phyloP scores from a whole-genome alignment of 2,888 invertebrate genomes.

The Agrochola litura region DNA sequence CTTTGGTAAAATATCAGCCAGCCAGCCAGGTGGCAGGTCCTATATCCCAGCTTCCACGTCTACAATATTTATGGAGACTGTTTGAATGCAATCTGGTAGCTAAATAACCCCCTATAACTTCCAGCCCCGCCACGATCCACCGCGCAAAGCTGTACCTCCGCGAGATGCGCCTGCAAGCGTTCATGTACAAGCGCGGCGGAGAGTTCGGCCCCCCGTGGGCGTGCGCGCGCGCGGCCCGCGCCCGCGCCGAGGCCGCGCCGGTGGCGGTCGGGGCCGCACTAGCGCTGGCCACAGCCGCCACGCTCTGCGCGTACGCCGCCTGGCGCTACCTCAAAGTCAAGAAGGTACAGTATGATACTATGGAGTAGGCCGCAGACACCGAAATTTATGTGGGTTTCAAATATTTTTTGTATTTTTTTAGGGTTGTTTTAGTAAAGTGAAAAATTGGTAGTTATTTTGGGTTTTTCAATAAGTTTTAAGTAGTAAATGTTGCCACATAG shows the following conservation, averaged over 20 bases:
- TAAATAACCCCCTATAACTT: slow-evolving; percentile 21
- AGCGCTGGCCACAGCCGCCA: slow-evolving; percentile 95
- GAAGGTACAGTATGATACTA: slow-evolving; percentile 67
- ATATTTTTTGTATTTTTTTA: slow-evolving; percentile 17
- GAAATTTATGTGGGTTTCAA: slow-evolving; percentile 10
- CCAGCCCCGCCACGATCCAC: slow-evolving; percentile 83
- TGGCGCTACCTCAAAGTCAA: slow-evolving; percentile 82
- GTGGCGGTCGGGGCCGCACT: slow-evolving; percentile 93
- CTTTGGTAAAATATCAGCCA: too few relatives aligned
- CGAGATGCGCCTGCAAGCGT: slow-evolving; percentile 95
- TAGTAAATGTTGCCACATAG: slow-evolving; percentile 50
- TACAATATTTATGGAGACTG: too few relatives aligned
- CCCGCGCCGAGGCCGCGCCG: slow-evolving; percentile 96
- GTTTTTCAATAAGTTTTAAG: slow-evolving; percentile 32
- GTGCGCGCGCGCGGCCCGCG: slow-evolving; percentile 88
- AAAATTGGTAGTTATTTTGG: slow-evolving; percentile 14
- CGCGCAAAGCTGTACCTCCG: slow-evolving; percentile 92
- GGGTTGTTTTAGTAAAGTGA: slow-evolving; percentile 18
- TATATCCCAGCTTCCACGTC: too few relatives aligned
- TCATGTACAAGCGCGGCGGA: slow-evolving; percentile 95
- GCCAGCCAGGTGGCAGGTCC: too few relatives aligned
- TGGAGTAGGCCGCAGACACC: slow-evolving; percentile 51
- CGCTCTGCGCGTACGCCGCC: slow-evolving; percentile 95
- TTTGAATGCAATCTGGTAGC: background rate
- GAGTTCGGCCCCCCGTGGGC: slow-evolving; percentile 93